These are phyloP conservation scores for Xestia rhomboidea DNA, from an alignment of 2,888 invertebrate genomes.

Conservation along the genomic window DNA sequence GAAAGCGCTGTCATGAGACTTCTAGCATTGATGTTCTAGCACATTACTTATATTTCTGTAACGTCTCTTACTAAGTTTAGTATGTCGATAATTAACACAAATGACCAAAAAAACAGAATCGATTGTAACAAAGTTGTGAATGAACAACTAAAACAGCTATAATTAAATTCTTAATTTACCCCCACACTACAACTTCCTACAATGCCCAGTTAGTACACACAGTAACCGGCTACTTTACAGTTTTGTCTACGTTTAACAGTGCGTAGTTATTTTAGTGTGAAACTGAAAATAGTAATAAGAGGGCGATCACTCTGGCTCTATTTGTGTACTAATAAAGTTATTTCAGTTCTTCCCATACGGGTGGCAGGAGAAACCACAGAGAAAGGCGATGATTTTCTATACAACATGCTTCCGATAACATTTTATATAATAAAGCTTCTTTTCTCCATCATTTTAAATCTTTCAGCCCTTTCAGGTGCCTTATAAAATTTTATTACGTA, in stretches of 20 bases:
- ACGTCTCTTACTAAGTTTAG: neutral
- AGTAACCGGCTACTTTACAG: constrained; percentile 52
- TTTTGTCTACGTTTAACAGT: constrained; percentile 69
- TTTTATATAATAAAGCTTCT: neutral
- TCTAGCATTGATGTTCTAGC: neutral
- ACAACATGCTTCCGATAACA: constrained; percentile 46
- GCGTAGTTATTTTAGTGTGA: constrained; percentile 77
- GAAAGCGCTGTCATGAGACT: neutral
- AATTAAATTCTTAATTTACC: constrained; percentile 15
- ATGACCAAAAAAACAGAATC: neutral
- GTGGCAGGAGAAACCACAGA: constrained; percentile 65
- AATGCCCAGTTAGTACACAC: constrained; percentile 19
- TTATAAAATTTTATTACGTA: neutral
- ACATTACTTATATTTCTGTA: neutral
- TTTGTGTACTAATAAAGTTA: constrained; percentile 86
- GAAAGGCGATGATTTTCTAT: constrained; percentile 58
- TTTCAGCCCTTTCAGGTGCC: neutral
- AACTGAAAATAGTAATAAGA: constrained; percentile 84
- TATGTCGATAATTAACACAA: neutral
- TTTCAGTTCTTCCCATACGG: constrained; percentile 82
- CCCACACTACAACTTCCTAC: constrained; percentile 4
- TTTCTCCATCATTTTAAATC: neutral
- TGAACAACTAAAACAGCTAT: constrained; percentile 10
- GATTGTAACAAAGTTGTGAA: constrained; percentile 18
- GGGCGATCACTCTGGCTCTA: constrained; percentile 86